Percentiles rank a stretch among this genome's conserved stretches.
Evolutionary conservation across 2,113 vertebrate species (phyloP).

Genomic region (Oryctolagus cuniculus): mOryCun1.1 NC_091435.1:62107501-62108000

Average conservation of each 20-base stretch:
- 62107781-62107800: background rate
- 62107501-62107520: background rate
- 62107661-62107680: background rate
- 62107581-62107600: background rate
- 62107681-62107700: background rate
- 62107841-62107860: background rate
- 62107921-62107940: background rate
- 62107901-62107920: background rate
- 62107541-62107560: background rate
- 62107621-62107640: background rate
- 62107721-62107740: background rate
- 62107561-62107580: background rate
- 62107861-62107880: background rate
- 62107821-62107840: background rate
- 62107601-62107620: background rate
- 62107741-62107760: background rate
- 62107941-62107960: background rate
- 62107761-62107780: background rate
- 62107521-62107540: background rate
- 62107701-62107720: background rate
- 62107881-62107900: background rate
- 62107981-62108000: background rate
- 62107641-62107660: background rate
- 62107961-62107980: background rate
- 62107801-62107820: background rate